Evolutionary conservation across 1,140 invertebrate genomes (phyloP).

Genomic region (Hirudo medicinalis): DNA sequence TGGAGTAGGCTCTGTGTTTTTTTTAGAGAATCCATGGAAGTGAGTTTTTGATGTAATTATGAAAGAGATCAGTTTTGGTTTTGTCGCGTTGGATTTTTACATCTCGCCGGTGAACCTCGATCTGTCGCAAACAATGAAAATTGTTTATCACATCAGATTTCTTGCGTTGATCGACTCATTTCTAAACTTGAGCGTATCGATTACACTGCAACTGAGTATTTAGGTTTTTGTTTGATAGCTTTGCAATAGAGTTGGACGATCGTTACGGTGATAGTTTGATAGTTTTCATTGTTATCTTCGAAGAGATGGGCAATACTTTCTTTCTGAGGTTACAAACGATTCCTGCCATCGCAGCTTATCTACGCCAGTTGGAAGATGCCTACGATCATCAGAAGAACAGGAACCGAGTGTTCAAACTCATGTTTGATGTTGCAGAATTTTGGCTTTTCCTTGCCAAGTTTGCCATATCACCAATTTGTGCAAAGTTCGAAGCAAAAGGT

Average conservation of each 20-base stretch:
- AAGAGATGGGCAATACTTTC: constrained; percentile 4
- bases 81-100: too few relatives aligned
- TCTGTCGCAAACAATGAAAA: constrained; percentile 1
- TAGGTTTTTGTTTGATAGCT: not conserved
- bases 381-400: constrained; percentile 5
- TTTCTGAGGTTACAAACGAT: not conserved
- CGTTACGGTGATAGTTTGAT: too few relatives aligned
- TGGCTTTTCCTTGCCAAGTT: constrained; percentile 6
- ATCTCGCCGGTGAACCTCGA: not conserved
- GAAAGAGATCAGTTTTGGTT: too few relatives aligned
- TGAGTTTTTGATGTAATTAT: too few relatives aligned
- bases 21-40: too few relatives aligned
- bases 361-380: not conserved
- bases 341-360: not conserved
- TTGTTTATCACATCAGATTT: not conserved
- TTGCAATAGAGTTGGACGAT: not conserved
- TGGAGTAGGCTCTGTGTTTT: too few relatives aligned
- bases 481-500: constrained; percentile 2
- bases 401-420: not conserved
- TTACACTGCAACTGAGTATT: not conserved
- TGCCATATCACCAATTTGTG: not conserved
- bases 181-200: not conserved
- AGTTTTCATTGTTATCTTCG: not conserved
- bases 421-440: not conserved
- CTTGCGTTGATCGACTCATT: not conserved